Conservation (phyloP, 2,797 vertebrate species). For the Coregonus suidteri region DNA sequence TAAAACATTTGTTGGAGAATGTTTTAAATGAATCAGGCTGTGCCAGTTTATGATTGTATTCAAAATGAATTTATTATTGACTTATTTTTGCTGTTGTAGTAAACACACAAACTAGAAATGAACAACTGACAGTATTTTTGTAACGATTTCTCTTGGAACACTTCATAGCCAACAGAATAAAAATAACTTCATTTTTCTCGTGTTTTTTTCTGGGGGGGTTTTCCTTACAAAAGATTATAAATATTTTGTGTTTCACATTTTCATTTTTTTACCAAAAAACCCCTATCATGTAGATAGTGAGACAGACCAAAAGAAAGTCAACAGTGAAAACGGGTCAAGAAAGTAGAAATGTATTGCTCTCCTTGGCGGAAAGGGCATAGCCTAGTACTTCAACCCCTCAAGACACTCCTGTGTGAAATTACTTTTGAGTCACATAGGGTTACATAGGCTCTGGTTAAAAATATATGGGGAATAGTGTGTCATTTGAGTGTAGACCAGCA, state of each 20-base stretch:
- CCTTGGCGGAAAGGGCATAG: conserved; percentile 55
- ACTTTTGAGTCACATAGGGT: neutral
- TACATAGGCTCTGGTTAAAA: neutral
- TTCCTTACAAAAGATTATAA: conserved; percentile 83
- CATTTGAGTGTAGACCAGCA: conserved; percentile 26
- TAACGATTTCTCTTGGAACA: conserved; percentile 80
- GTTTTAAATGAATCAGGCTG: conserved; percentile 46
- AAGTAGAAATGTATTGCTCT: conserved; percentile 79
- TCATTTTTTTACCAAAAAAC: conserved; percentile 68
- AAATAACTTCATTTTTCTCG: conserved; percentile 89
- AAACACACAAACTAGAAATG: conserved; percentile 91
- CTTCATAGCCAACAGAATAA: conserved; percentile 96
- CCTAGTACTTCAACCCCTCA: conserved; percentile 49
- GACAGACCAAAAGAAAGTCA: conserved; percentile 81
- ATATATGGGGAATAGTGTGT: conserved; percentile 14
- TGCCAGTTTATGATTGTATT: conserved; percentile 88
- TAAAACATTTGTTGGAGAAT: neutral
- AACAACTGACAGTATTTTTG: conserved; percentile 87
- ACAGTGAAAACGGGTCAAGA: conserved; percentile 87
- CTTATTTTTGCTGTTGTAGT: conserved; percentile 72
- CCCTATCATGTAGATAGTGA: conserved; percentile 73
- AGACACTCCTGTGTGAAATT: conserved; percentile 42
- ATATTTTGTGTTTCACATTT: conserved; percentile 89
- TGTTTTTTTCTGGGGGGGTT: conserved; percentile 66
- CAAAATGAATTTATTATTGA: conserved; percentile 88